These are phyloP conservation scores for Geococcyx californianus DNA, from an alignment of 2,113 vertebrate species.

Conservation along the genomic window DNA sequence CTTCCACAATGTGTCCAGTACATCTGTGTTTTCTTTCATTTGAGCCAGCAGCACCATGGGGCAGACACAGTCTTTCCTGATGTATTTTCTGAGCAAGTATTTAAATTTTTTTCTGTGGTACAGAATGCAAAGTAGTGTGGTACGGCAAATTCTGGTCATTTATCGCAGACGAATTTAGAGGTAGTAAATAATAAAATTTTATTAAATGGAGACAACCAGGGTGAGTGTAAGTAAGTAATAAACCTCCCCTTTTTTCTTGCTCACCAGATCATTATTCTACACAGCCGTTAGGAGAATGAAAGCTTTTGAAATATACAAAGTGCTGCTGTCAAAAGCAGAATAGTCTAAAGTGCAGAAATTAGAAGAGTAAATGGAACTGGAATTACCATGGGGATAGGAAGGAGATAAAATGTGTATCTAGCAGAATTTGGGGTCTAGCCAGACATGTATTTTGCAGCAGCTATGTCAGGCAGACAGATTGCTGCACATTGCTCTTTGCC, in stretches of 20 bases:
- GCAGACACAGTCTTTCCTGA: not conserved
- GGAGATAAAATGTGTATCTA: not conserved
- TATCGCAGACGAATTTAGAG: not conserved
- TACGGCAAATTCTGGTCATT: not conserved
- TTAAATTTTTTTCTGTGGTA: not conserved
- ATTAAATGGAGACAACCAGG: not conserved
- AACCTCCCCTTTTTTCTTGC: not conserved
- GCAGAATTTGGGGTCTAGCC: conserved; percentile 21
- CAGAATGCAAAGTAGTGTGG: not conserved
- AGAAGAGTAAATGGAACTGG: conserved; percentile 42
- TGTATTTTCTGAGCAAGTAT: not conserved
- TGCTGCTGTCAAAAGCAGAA: conserved; percentile 51
- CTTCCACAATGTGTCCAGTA: not conserved
- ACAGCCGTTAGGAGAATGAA: not conserved
- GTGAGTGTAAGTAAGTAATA: not conserved
- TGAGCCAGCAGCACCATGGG: not conserved
- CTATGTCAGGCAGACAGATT: not conserved
- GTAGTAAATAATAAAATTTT: not conserved
- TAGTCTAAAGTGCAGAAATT: conserved; percentile 37
- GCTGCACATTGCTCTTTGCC: conserved; percentile 1
- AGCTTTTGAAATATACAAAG: conserved; percentile 54
- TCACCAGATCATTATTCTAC: conserved; percentile 17
- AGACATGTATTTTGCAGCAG: not conserved
- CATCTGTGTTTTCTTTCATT: conserved; percentile 14
- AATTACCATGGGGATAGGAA: not conserved